phyloP scores from a whole-genome alignment of 2,797 vertebrate genomes.

The Spheniscus humboldti region DNA sequence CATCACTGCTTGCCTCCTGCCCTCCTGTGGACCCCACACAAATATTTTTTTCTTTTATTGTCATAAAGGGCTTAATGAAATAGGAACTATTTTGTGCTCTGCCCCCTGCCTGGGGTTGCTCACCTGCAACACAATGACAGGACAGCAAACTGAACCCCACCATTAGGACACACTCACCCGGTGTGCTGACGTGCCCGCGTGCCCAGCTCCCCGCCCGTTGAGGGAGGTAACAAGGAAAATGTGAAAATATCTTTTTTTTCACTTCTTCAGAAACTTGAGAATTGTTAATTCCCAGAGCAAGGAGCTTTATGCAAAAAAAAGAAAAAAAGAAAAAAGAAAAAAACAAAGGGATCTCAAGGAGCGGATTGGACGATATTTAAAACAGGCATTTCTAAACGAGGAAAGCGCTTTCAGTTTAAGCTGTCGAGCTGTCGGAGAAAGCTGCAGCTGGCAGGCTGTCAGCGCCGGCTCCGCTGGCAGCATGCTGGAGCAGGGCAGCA shows the following conservation, averaged over 20 bases:
- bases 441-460: background rate
- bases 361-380: too few species aligned
- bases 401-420: fast-evolving
- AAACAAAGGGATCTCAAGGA: fast-evolving
- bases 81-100: background rate
- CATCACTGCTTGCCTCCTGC: background rate
- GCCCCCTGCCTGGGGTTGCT: background rate
- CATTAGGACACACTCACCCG: fast-evolving
- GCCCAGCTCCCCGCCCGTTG: fast-evolving
- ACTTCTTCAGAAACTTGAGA: background rate
- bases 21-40: background rate
- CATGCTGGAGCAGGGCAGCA: background rate
- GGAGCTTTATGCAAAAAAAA: background rate
- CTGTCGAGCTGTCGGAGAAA: background rate
- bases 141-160: too few species aligned
- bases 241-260: background rate
- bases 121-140: background rate
- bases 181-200: fast-evolving
- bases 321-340: too few species aligned
- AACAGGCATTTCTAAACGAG: background rate
- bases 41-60: background rate
- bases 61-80: background rate
- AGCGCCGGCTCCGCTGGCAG: background rate
- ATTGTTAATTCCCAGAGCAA: background rate
- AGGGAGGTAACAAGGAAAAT: background rate